A percentile compares a stretch with the other conserved stretches of the same genome.
phyloP scores from a whole-genome alignment of 2,888 invertebrate species.

The Onthophagus sagittarius region DNA sequence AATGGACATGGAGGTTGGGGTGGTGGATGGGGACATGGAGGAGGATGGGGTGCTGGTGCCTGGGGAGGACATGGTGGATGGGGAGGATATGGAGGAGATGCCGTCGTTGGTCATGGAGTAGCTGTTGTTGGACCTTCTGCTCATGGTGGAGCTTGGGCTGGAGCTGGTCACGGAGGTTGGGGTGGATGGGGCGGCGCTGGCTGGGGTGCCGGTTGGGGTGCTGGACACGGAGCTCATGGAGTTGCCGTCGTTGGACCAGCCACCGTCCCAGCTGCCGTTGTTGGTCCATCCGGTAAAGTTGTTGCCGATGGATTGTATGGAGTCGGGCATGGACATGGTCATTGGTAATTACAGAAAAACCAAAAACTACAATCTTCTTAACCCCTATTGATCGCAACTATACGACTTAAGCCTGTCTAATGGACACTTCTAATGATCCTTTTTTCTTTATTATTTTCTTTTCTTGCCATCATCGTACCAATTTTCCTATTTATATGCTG shows the following conservation, averaged over 20 bases:
- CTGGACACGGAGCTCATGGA: constrained; percentile 34
- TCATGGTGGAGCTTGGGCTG: constrained; percentile 15
- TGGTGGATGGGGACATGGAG: constrained; percentile 28
- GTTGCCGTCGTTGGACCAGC: constrained; percentile 38
- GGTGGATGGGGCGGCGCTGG: constrained; percentile 20
- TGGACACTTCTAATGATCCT: neutral
- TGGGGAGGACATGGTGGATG: constrained; percentile 37
- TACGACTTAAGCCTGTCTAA: neutral
- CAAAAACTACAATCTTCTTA: neutral
- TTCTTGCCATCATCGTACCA: neutral
- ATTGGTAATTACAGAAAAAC: constrained; percentile 2
- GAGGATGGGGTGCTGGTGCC: constrained; percentile 22
- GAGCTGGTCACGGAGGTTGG: constrained; percentile 19
- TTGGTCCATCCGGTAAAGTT: constrained; percentile 37
- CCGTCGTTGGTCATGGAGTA: constrained; percentile 27
- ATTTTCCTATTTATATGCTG: constrained; percentile 9
- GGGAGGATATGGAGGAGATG: constrained; percentile 27
- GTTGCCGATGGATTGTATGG: constrained; percentile 38
- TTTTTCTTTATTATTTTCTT: neutral
- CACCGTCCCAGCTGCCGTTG: constrained; percentile 36
- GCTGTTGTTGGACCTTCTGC: constrained; percentile 26
- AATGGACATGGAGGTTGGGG: constrained; percentile 19
- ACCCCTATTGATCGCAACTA: neutral
- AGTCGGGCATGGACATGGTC: constrained; percentile 25
- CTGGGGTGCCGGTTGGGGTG: constrained; percentile 22